phyloP scores from a whole-genome alignment of 2,888 invertebrate species.

The Drosophila pseudotalamancana region DNA sequence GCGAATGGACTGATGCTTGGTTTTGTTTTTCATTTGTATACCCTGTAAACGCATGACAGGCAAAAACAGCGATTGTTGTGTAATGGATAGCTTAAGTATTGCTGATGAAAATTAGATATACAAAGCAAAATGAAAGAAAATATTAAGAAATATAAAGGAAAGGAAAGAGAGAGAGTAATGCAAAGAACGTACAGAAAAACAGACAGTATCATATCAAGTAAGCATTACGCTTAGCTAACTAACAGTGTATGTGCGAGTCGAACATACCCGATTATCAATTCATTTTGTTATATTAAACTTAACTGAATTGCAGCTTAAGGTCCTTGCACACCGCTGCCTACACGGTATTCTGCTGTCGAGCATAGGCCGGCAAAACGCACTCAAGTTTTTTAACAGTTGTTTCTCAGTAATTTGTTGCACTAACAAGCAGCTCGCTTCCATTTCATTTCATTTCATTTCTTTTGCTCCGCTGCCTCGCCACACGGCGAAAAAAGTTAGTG shows the following conservation, averaged over 20 bases:
- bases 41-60: not conserved
- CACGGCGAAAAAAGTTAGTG: constrained; percentile 23
- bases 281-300: not conserved
- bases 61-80: too few species aligned
- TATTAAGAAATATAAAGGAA: too few species aligned
- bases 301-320: not conserved
- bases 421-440: constrained; percentile 72
- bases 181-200: too few species aligned
- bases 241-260: not conserved
- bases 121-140: too few species aligned
- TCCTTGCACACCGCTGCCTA: not conserved
- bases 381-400: constrained; percentile 10
- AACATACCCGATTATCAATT: not conserved
- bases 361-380: not conserved
- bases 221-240: too few species aligned
- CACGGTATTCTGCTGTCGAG: constrained; percentile 1
- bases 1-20: constrained; percentile 16
- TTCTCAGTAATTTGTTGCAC: constrained; percentile 75
- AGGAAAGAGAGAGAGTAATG: not conserved
- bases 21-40: constrained; percentile 1
- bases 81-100: too few species aligned
- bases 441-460: constrained; percentile 69
- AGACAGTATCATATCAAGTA: too few species aligned
- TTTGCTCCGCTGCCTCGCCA: constrained; percentile 48
- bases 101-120: too few species aligned